These are phyloP conservation scores for Monochamus alternatus DNA, from an alignment of 2,888 invertebrate species.

Conservation along the genomic window DNA sequence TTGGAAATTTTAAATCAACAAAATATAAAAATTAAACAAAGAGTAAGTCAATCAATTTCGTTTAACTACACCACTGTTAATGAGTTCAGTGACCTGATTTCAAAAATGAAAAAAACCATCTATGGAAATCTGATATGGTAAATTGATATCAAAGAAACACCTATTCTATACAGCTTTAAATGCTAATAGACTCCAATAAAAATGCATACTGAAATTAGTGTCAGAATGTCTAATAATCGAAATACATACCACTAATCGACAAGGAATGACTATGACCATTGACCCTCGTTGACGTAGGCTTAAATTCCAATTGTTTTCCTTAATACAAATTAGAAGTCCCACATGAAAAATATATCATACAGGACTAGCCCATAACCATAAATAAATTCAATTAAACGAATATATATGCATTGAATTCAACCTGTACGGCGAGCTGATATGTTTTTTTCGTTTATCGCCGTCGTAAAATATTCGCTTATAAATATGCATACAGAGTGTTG, in stretches of 20 bases:
- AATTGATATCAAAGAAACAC: too few species aligned
- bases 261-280: conserved; percentile 12
- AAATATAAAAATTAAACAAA: too few species aligned
- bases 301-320: conserved; percentile 24
- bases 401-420: conserved; percentile 16
- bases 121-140: too few species aligned
- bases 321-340: conserved; percentile 12
- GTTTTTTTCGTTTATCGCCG: conserved; percentile 1
- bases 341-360: conserved; percentile 27
- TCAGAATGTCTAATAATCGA: not conserved
- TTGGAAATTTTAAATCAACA: too few species aligned
- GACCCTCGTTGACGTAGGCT: conserved; percentile 21
- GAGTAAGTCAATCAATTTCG: too few species aligned
- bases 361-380: conserved; percentile 33
- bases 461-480: conserved; percentile 29
- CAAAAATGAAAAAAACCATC: too few species aligned
- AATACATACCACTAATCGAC: not conserved
- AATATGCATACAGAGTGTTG: conserved; percentile 43
- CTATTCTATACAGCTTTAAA: too few species aligned
- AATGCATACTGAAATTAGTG: too few species aligned
- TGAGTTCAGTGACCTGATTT: too few species aligned
- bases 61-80: too few species aligned
- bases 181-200: too few species aligned
- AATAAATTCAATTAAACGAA: conserved; percentile 35
- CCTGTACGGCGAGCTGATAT: conserved; percentile 22